Evolutionary conservation across 1,140 invertebrate species (phyloP).

Genomic region (Fopius arisanus): DNA sequence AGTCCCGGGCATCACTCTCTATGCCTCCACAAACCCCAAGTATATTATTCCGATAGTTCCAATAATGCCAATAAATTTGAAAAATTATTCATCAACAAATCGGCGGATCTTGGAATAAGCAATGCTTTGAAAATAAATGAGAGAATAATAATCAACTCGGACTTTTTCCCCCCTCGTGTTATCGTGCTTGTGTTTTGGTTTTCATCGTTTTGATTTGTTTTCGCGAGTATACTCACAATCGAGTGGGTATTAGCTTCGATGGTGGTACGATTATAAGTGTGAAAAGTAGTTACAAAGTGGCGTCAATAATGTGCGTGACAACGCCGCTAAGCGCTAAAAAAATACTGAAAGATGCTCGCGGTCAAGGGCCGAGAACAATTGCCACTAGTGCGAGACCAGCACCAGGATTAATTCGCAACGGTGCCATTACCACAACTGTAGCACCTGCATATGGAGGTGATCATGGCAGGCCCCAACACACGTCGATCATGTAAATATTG

Average conservation of each 20-base stretch:
- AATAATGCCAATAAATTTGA: not conserved
- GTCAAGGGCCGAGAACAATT: conserved; percentile 44
- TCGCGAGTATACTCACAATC: not conserved
- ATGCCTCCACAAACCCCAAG: not conserved
- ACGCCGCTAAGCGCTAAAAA: conserved; percentile 57
- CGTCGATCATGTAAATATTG: conserved; percentile 63
- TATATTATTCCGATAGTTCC: not conserved
- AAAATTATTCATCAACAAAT: not conserved
- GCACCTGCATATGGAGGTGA: conserved; percentile 39
- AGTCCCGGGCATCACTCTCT: not conserved
- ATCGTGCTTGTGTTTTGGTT: not conserved
- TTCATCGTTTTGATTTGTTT: not conserved
- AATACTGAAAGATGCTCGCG: conserved; percentile 56
- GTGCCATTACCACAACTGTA: conserved; percentile 36
- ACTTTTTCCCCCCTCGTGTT: not conserved
- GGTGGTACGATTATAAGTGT: not conserved
- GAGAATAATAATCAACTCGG: not conserved
- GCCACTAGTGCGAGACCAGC: conserved; percentile 45
- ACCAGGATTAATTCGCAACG: conserved; percentile 42
- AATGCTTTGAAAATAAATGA: not conserved
- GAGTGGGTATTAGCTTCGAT: not conserved
- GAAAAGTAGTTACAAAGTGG: not conserved
- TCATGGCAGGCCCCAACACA: conserved; percentile 52
- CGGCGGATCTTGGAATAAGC: not conserved
- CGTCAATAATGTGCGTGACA: conserved; percentile 55